These are phyloP conservation scores for Andricus curvator DNA, from an alignment of 2,888 invertebrate genomes.

Conservation along the genomic window DNA sequence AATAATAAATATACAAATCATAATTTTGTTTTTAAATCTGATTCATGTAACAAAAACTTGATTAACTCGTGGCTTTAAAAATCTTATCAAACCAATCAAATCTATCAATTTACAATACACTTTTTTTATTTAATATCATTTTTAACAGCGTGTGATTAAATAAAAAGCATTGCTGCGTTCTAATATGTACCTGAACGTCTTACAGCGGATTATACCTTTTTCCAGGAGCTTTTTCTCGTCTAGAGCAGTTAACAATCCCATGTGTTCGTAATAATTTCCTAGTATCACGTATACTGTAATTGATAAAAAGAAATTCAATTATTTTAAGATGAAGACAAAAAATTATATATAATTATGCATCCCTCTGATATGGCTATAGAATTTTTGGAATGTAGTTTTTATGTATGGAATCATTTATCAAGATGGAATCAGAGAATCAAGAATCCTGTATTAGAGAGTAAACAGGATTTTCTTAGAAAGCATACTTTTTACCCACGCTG, in stretches of 20 bases:
- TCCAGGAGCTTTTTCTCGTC: constrained; percentile 90
- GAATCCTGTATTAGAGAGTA: background rate
- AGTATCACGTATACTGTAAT: constrained; percentile 94
- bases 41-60: background rate
- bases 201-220: constrained; percentile 81
- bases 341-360: too few species aligned
- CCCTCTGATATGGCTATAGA: too few species aligned
- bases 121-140: background rate
- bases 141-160: background rate
- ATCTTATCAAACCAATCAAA: background rate
- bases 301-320: constrained; percentile 52
- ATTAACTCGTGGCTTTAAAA: background rate
- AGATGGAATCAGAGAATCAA: too few species aligned
- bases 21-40: too few species aligned
- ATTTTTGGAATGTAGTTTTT: constrained; percentile 38
- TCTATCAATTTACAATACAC: background rate
- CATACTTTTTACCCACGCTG: background rate
- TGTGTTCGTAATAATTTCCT: constrained; percentile 93
- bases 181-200: constrained; percentile 59
- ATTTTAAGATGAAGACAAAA: background rate
- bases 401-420: background rate
- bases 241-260: constrained; percentile 93
- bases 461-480: background rate
- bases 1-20: background rate
- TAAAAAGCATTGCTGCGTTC: constrained; percentile 23